These are phyloP conservation scores for Callosobruchus maculatus DNA, from an alignment of 2,888 invertebrate species.

Conservation along the genomic window DNA sequence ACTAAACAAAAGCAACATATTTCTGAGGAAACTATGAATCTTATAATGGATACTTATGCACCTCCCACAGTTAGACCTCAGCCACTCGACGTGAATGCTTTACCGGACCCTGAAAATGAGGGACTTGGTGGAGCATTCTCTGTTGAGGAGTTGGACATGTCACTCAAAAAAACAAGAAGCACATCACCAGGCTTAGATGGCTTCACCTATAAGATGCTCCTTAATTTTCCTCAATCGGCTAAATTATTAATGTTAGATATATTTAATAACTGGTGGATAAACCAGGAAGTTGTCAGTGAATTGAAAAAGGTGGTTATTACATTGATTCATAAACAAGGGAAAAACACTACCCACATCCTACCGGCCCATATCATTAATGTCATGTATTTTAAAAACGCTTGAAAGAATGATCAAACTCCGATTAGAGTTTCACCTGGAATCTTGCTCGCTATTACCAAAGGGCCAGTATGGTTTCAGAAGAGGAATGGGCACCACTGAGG, in stretches of 20 bases:
- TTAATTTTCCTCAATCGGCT: conserved; percentile 1
- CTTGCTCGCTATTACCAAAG: neutral
- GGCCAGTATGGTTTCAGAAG: conserved; percentile 6
- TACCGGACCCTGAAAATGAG: neutral
- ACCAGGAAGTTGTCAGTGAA: neutral
- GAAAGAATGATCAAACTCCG: conserved; percentile 3
- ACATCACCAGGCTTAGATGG: conserved; percentile 1
- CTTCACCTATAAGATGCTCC: conserved; percentile 5
- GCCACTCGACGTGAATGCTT: neutral
- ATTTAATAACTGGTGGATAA: conserved; percentile 4
- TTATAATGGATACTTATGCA: neutral
- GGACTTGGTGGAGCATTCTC: neutral
- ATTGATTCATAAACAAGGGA: conserved; percentile 4
- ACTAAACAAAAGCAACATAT: neutral
- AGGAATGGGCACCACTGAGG: conserved; percentile 2
- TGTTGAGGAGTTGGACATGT: neutral
- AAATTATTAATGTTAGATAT: conserved; percentile 3
- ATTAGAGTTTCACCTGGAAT: conserved; percentile 1
- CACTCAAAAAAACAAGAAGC: neutral
- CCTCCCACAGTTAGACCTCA: neutral
- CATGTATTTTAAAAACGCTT: conserved; percentile 2
- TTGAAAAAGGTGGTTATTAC: conserved; percentile 2
- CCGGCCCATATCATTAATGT: conserved; percentile 6
- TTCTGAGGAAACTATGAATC: neutral
- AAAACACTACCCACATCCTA: conserved; percentile 4